Evolutionary conservation across 2,888 invertebrate genomes (phyloP).

Genomic region (Epirrhoe alternata): DNA sequence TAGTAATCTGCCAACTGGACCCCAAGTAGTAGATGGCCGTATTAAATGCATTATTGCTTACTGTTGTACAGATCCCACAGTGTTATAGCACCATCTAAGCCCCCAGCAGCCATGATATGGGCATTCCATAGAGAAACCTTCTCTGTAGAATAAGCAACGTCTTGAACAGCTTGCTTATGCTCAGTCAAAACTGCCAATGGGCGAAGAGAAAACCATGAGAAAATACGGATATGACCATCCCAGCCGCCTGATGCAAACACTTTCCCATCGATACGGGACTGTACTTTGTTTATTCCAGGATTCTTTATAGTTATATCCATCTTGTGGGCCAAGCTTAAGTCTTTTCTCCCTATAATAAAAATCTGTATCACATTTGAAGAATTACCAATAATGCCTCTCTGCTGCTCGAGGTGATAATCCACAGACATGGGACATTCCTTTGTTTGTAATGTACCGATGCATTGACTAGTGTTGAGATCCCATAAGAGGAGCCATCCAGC

Average conservation of each 20-base stretch:
- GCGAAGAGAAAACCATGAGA: conserved; percentile 91
- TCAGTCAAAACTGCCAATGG: conserved; percentile 90
- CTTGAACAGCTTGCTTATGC: conserved; percentile 89
- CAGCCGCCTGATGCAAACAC: conserved; percentile 91
- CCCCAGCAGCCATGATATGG: conserved; percentile 91
- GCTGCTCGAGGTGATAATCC: conserved; percentile 88
- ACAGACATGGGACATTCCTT: conserved; percentile 89
- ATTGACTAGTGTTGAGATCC: conserved; percentile 87
- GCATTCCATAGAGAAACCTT: conserved; percentile 88
- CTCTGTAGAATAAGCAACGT: conserved; percentile 88
- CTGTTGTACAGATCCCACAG: conserved; percentile 92
- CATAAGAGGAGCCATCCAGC: conserved; percentile 89
- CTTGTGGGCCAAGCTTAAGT: conserved; percentile 84
- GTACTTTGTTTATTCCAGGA: conserved; percentile 89
- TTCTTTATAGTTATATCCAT: conserved; percentile 88
- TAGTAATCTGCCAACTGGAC: background rate
- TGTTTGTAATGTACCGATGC: conserved; percentile 83
- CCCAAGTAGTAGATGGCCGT: conserved; percentile 7
- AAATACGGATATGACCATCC: conserved; percentile 91
- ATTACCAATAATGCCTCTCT: conserved; percentile 88
- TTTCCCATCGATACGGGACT: conserved; percentile 88
- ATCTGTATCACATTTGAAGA: conserved; percentile 87
- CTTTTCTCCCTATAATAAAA: conserved; percentile 83
- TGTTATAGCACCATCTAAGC: conserved; percentile 90
- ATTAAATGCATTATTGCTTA: conserved; percentile 63